Conservation (phyloP, 2,888 invertebrate species). For the Adelphocoris suturalis region DNA sequence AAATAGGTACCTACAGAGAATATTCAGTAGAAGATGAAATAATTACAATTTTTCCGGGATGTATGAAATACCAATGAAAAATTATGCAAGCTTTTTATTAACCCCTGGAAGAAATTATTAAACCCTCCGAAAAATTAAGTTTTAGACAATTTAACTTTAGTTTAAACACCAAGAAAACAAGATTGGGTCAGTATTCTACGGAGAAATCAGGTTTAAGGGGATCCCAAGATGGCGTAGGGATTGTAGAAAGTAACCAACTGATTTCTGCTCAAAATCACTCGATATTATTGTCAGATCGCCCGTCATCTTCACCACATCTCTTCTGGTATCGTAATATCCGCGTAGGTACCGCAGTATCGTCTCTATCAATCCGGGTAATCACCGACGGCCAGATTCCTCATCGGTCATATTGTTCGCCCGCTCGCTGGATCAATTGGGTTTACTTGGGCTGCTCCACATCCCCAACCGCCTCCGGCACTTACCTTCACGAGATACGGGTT, state of each 20-base stretch:
- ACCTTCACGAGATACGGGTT: constrained; percentile 3
- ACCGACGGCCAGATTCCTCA: not conserved
- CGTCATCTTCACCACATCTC: too few relatives aligned
- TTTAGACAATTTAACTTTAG: not conserved
- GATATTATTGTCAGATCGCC: not conserved
- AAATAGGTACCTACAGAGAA: too few relatives aligned
- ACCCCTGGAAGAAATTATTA: too few relatives aligned
- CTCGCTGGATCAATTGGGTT: not conserved
- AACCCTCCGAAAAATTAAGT: not conserved
- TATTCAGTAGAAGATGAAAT: too few relatives aligned
- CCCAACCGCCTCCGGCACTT: not conserved
- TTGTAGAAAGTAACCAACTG: not conserved
- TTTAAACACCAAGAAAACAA: not conserved
- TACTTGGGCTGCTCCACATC: not conserved
- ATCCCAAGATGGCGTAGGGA: not conserved
- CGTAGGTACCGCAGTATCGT: too few relatives aligned
- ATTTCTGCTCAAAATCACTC: not conserved
- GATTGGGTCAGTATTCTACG: not conserved
- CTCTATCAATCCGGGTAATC: too few relatives aligned
- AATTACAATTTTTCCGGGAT: too few relatives aligned
- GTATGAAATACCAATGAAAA: too few relatives aligned
- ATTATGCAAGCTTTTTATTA: too few relatives aligned
- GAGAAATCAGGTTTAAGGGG: constrained; percentile 4
- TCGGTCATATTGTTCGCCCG: constrained; percentile 1
- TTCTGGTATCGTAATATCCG: too few relatives aligned